These are phyloP conservation scores for Ciconia maguari DNA, from an alignment of 2,113 vertebrate species.

Conservation along the genomic window DNA sequence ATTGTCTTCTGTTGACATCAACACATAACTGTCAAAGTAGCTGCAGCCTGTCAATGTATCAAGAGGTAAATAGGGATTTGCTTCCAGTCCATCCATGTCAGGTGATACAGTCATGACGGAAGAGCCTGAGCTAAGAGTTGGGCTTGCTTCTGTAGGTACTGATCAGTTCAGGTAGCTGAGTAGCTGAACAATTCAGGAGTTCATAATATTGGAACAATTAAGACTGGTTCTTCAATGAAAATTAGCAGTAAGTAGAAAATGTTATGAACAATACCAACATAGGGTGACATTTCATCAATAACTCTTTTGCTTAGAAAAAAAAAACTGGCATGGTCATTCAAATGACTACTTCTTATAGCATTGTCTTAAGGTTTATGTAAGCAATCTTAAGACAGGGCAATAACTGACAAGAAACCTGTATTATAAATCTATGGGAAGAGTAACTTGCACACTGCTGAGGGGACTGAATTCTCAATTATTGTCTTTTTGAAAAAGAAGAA, in stretches of 20 bases:
- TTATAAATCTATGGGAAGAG: background rate
- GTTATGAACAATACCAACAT: background rate
- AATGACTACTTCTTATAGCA: background rate
- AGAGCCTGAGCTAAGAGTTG: background rate
- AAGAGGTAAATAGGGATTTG: background rate
- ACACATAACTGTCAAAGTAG: background rate
- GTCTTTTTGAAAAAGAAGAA: background rate
- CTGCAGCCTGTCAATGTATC: background rate
- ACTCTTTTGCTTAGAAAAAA: conserved; percentile 31
- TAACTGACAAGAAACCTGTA: background rate
- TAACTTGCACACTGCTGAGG: background rate
- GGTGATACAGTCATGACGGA: background rate
- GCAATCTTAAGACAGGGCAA: background rate
- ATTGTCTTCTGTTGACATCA: background rate
- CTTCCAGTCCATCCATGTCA: background rate
- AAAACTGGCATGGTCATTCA: background rate
- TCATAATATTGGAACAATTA: background rate
- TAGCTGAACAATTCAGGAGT: background rate
- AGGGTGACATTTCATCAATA: conserved; percentile 67
- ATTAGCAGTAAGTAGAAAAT: background rate
- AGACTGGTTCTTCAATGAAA: background rate
- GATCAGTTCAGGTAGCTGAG: background rate
- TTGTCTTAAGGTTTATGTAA: background rate
- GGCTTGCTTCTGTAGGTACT: background rate
- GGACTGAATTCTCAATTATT: background rate